Base-by-base conservation (phyloP, 2,113 vertebrate species). In the Clarias gariepinus region DNA sequence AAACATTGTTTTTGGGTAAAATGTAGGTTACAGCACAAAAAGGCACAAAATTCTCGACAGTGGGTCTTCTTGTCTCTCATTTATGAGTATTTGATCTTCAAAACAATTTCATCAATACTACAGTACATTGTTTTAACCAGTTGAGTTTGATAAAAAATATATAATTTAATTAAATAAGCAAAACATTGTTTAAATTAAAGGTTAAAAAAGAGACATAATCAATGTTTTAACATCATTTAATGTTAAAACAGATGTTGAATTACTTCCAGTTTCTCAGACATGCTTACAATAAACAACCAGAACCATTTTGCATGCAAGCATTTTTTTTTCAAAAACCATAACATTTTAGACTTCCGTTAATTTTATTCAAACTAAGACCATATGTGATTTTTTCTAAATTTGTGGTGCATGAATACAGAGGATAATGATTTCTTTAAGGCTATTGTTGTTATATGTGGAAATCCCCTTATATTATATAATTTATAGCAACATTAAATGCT, bases 281-380 rank as follows among this genome's bases (percentile, higher is more conserved):
- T 52, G 28, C 15, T 58, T 33, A 33, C 76, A 16, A 57, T 61
- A 74, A 61, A 36, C 82, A 68, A 30, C 36, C n/a, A 53, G 13
- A 2, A 52, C 12, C 6, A 19, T 16, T 80, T 47, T n/a, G 23
- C 47, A 80, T 41, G 84, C 76, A 68, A 86, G 30, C 73, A 80
- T 36, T 66, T 80, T 79, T 2, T 57, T 15, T 21, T 58, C 6
- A 47, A 47, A 60, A 81, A 66, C 61, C 64, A 71, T 81, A 71
- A 60, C 23, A 80, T 73, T 9, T 11, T 47, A 61, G 33, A 81
- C 85, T 86, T 86, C 85, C 78, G 73, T 81, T 1, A 71, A 71
- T 61, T 71, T 28, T 71, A 86, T 86, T 71, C 66, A 81, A 86
- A 86, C 61, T 11, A 41, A 80, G 25, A n/a, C 8, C 53, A 58